Base-by-base conservation (phyloP, 37 sponge, comb jelly and placozoan genomes). In the Eunapius fragilis region DNA sequence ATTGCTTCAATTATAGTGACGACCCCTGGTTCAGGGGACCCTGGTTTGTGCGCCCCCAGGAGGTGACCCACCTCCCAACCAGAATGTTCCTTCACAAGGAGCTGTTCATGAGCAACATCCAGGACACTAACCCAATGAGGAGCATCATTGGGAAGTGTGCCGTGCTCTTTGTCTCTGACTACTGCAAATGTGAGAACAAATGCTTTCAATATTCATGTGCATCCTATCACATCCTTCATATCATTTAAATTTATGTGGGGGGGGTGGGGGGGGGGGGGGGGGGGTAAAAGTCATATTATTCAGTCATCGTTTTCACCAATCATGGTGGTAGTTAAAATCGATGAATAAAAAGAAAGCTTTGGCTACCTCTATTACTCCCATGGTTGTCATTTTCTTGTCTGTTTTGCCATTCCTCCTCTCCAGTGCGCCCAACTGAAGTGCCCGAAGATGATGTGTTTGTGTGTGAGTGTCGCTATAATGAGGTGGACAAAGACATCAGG, bases 111-210 rank as follows among this genome's bases (percentile, higher is more conserved):
- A 95, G 96, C 85, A 94, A 85, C 38, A 93, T 95, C 38, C 92
- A 91, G 45, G 98, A 97, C 81, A 93, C 94, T 49, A 97, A 97
- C 82, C 96, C 98, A 17, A 94, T 97, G 92, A 82, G 91, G 58
- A 91, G 92, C 74, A 91, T 97, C 75, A 87, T 88, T 1, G 92
- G 96, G 23, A 74, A 83, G 35, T 95, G 96, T 87, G 85, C 85
- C 24, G 94, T 97, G 22, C 48, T 97, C 32, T 70, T 34, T 47
- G 38, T 82, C 32, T 79, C 78, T 10, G 96, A 95, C 68, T 97
- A 93, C 89, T 68, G 69, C 77, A 89, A 78, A 37, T 92, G 96
- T 93, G 32, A 91, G 94, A 71, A 37, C 13, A 7, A 1, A 25
- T 31, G 2, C 37, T 77, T 9, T 2, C 77, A 34, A n/a, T n/a